These are phyloP conservation scores for Eledone cirrhosa DNA, from an alignment of 2,888 invertebrate species.

Conservation along the genomic window DNA sequence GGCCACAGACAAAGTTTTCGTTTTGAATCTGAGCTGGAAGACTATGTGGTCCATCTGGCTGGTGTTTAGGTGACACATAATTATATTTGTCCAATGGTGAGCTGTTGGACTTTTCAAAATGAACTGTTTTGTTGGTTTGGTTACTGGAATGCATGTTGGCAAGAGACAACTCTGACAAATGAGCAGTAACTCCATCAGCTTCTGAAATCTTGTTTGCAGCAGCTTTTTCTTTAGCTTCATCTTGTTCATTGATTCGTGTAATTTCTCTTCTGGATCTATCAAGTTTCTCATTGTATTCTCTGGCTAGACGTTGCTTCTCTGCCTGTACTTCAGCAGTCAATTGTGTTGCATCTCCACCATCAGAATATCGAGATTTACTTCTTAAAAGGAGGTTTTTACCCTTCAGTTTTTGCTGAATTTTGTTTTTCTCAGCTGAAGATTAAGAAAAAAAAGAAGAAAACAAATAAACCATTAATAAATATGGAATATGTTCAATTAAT, in stretches of 20 bases:
- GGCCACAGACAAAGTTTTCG: conserved; percentile 59
- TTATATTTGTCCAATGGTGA: conserved; percentile 41
- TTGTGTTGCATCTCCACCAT: conserved; percentile 26
- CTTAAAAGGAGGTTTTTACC: conserved; percentile 43
- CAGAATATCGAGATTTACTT: conserved; percentile 46
- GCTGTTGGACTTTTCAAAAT: neutral
- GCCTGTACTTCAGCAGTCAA: neutral
- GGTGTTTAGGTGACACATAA: conserved; percentile 34
- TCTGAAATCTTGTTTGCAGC: conserved; percentile 21
- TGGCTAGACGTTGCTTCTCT: neutral
- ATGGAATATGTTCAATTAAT: too few species aligned
- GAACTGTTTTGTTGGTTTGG: too few species aligned
- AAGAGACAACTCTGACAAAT: too few species aligned
- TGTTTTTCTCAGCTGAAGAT: conserved; percentile 65
- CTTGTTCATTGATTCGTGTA: neutral
- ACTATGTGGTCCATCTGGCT: conserved; percentile 20
- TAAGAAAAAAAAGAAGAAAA: conserved; percentile 31
- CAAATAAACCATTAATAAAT: neutral
- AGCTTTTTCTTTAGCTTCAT: neutral
- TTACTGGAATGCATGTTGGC: neutral
- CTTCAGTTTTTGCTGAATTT: conserved; percentile 69
- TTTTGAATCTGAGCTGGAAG: conserved; percentile 19
- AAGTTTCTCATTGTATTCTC: conserved; percentile 37
- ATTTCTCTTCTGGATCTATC: neutral
- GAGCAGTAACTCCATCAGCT: too few species aligned